phyloP scores from a whole-genome alignment of 2,113 vertebrate species.

The Chauna torquata region DNA sequence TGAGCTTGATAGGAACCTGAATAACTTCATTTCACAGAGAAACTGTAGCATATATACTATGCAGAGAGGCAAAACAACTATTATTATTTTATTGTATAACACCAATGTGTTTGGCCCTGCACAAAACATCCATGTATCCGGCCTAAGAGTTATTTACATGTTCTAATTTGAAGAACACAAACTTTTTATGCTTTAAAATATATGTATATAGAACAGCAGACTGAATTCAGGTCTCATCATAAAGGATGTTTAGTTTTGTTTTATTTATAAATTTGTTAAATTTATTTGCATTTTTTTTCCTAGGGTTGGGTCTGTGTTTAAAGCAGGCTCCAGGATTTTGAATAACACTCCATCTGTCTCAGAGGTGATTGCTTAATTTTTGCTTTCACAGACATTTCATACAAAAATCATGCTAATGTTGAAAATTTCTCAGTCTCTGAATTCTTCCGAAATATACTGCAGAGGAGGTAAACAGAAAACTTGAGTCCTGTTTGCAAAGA shows the following conservation, averaged over 20 bases:
- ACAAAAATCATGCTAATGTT: not conserved
- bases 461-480: not conserved
- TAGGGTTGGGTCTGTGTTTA: not conserved
- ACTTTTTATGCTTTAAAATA: not conserved
- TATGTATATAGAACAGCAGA: not conserved
- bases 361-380: slow-evolving; percentile 9
- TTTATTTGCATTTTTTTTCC: not conserved
- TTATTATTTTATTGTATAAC: not conserved
- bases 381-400: not conserved
- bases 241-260: not conserved
- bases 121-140: not conserved
- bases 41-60: not conserved
- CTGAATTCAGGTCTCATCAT: not conserved
- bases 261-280: not conserved
- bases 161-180: not conserved
- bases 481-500: not conserved
- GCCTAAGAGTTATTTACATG: not conserved
- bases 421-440: not conserved
- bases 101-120: not conserved
- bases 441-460: not conserved
- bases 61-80: not conserved
- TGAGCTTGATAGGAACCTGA: not conserved
- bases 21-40: not conserved
- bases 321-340: slow-evolving; percentile 3
- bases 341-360: slow-evolving; percentile 23